Conservation (phyloP, 2,888 invertebrate species). For the Tyria jacobaeae region DNA sequence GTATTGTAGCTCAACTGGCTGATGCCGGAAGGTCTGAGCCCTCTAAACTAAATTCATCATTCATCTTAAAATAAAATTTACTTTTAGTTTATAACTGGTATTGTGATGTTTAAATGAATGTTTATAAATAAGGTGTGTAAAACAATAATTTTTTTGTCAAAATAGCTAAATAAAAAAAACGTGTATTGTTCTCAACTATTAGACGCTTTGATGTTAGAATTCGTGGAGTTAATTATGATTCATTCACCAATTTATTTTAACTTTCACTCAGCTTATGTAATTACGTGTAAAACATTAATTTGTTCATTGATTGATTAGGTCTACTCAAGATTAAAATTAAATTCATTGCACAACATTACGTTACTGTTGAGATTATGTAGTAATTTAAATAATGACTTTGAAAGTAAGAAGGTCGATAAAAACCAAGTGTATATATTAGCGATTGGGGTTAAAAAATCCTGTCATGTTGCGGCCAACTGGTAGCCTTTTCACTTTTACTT, state of each 20-base stretch:
- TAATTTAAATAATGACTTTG: constrained; percentile 25
- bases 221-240: constrained; percentile 54
- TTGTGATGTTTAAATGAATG: not conserved
- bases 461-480: not conserved
- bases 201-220: constrained; percentile 31
- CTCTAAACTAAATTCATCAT: no score
- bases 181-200: constrained; percentile 37
- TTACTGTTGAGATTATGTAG: constrained; percentile 20
- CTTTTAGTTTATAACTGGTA: no score
- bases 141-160: not conserved
- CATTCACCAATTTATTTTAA: constrained; percentile 51
- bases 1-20: no score
- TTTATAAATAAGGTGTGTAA: not conserved
- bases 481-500: no score
- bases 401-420: not conserved
- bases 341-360: constrained; percentile 24
- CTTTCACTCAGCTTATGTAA: constrained; percentile 50
- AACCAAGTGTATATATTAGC: not conserved
- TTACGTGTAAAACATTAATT: constrained; percentile 29
- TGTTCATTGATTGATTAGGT: constrained; percentile 38
- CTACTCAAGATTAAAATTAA: constrained; percentile 18
- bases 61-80: no score
- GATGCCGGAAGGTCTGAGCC: no score
- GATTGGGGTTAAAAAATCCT: not conserved
- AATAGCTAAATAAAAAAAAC: not conserved